Percentiles rank a stretch among this genome's conserved stretches.
These are phyloP conservation scores for Cenopis cana DNA, from an alignment of 2,888 invertebrate genomes.

Conservation along the genomic window DNA sequence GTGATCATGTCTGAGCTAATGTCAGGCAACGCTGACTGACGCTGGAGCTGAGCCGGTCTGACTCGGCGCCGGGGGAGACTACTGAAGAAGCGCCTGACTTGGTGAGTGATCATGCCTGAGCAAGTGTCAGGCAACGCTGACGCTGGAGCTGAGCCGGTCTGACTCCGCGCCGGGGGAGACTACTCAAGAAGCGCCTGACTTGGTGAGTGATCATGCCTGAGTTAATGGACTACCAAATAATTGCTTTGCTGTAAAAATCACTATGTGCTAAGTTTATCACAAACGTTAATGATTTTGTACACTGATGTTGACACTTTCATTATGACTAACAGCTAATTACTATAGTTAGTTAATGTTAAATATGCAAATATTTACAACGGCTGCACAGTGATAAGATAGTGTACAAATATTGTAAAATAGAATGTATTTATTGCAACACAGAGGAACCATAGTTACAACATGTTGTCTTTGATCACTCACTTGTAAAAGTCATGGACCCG, in stretches of 20 bases:
- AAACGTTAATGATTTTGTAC: not conserved
- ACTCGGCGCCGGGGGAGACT: too few species aligned
- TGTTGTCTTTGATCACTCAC: not conserved
- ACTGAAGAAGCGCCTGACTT: too few species aligned
- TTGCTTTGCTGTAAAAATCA: too few species aligned
- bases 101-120: too few species aligned
- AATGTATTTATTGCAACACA: conserved; percentile 24
- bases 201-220: not conserved
- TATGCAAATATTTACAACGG: conserved; percentile 4
- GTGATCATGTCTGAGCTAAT: too few species aligned
- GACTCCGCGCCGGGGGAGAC: conserved; percentile 55
- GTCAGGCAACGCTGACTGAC: too few species aligned
- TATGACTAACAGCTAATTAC: not conserved
- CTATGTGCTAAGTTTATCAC: not conserved
- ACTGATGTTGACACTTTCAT: not conserved
- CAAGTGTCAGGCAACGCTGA: conserved; percentile 52
- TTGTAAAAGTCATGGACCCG: too few species aligned
- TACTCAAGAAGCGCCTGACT: not conserved
- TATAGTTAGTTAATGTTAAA: not conserved
- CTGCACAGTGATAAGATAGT: conserved; percentile 10
- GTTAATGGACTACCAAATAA: not conserved
- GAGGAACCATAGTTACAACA: not conserved
- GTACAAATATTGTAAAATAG: not conserved
- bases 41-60: too few species aligned
- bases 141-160: conserved; percentile 89